A percentile compares a stretch with the other conserved stretches of the same genome.
Evolutionary conservation across 2,113 vertebrate genomes (phyloP).

Genomic region (Alexandromys fortis): DNA sequence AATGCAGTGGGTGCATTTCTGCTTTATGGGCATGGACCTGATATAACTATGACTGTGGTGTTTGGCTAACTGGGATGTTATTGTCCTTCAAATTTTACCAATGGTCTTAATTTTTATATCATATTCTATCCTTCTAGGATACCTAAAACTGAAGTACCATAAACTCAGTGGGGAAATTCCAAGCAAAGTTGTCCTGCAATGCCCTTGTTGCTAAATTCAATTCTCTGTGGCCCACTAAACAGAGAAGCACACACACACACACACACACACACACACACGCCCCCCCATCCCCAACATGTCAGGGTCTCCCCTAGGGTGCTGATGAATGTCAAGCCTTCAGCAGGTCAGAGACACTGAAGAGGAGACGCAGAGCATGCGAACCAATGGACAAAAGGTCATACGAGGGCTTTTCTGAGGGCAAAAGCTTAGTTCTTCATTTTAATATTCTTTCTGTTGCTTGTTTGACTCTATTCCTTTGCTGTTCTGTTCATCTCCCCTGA

Average conservation of each 20-base stretch:
- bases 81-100: background rate
- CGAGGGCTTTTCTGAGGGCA: background rate
- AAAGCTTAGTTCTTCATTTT: background rate
- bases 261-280: too few relatives aligned
- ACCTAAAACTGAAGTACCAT: background rate
- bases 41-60: background rate
- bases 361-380: background rate
- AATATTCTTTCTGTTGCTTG: background rate
- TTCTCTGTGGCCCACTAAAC: background rate
- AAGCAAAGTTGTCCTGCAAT: background rate
- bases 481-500: background rate
- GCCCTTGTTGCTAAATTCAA: background rate
- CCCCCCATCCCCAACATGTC: too few relatives aligned
- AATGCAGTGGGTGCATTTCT: too few relatives aligned
- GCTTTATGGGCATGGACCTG: accelerated
- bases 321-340: background rate
- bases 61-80: too few relatives aligned
- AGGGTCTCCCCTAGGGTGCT: background rate
- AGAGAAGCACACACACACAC: background rate
- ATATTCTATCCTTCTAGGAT: background rate
- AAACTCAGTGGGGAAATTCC: accelerated
- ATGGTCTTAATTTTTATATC: background rate
- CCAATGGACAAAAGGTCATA: background rate
- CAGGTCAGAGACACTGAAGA: background rate
- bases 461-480: background rate